Evolutionary conservation across 2,797 vertebrate species (phyloP).

Genomic region (Brotula barbata): DNA sequence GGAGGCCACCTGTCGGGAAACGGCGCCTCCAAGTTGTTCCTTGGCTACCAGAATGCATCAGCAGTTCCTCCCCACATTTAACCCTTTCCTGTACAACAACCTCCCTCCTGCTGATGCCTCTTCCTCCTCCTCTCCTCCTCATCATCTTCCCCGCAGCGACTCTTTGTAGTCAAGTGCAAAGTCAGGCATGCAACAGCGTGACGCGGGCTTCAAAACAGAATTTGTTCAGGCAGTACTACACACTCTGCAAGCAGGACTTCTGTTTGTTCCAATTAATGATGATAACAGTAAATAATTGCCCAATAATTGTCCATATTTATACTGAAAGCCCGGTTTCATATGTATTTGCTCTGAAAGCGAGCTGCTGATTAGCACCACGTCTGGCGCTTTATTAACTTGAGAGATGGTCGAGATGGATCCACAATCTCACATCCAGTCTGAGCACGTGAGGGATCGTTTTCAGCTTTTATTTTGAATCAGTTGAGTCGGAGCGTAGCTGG

Average conservation of each 20-base stretch:
- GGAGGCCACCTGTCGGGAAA: too few relatives aligned
- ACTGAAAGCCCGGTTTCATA: constrained; percentile 21
- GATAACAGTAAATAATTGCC: too few relatives aligned
- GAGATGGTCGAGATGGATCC: too few relatives aligned
- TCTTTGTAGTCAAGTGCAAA: constrained; percentile 39
- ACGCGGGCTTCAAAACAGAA: constrained; percentile 52
- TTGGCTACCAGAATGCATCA: too few relatives aligned
- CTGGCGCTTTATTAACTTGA: constrained; percentile 31
- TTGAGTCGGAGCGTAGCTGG: too few relatives aligned
- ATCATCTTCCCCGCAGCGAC: constrained; percentile 46
- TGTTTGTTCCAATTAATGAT: too few relatives aligned
- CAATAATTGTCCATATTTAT: constrained; percentile 34
- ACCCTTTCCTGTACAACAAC: constrained; percentile 15
- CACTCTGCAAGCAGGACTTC: constrained; percentile 10
- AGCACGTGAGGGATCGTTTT: too few relatives aligned
- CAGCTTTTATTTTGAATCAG: too few relatives aligned
- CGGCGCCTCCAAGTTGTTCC: too few relatives aligned
- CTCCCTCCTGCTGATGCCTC: constrained; percentile 3
- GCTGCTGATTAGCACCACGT: constrained; percentile 33
- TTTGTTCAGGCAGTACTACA: constrained; percentile 12
- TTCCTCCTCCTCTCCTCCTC: constrained; percentile 19
- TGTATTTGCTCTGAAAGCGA: constrained; percentile 14
- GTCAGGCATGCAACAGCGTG: constrained; percentile 33
- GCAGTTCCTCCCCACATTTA: constrained; percentile 42
- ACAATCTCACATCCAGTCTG: too few relatives aligned